These are phyloP conservation scores for Branchellion lobata DNA, from an alignment of 2,888 invertebrate species.

Conservation along the genomic window DNA sequence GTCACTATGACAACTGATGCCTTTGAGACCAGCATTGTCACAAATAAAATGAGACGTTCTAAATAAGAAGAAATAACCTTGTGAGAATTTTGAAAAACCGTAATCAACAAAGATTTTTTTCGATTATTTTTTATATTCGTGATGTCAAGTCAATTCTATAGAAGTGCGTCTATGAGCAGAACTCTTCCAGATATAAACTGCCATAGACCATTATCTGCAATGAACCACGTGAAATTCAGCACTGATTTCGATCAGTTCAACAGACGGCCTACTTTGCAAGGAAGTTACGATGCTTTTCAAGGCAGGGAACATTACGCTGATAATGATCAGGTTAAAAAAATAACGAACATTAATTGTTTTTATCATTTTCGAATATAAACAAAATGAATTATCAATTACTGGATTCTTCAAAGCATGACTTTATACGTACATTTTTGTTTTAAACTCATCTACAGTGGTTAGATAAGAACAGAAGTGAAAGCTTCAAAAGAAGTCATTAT, in stretches of 20 bases:
- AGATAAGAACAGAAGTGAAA: not conserved
- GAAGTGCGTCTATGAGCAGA: not conserved
- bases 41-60: too few relatives aligned
- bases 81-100: too few relatives aligned
- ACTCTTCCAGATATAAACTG: constrained; percentile 35
- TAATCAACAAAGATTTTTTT: too few relatives aligned
- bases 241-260: constrained; percentile 4
- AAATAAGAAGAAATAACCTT: too few relatives aligned
- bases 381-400: not conserved
- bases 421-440: too few relatives aligned
- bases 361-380: too few relatives aligned
- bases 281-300: not conserved
- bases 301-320: not conserved
- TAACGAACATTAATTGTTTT: too few relatives aligned
- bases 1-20: too few relatives aligned
- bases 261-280: not conserved
- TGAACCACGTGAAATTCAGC: constrained; percentile 5
- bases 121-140: not conserved
- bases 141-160: constrained; percentile 16
- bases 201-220: constrained; percentile 23
- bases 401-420: not conserved
- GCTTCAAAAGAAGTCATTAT: not conserved
- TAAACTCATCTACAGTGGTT: not conserved
- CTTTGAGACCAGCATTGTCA: too few relatives aligned
- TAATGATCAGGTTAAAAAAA: not conserved